phyloP scores from a whole-genome alignment of 2,113 vertebrate genomes.

The Sciurus niger region DNA sequence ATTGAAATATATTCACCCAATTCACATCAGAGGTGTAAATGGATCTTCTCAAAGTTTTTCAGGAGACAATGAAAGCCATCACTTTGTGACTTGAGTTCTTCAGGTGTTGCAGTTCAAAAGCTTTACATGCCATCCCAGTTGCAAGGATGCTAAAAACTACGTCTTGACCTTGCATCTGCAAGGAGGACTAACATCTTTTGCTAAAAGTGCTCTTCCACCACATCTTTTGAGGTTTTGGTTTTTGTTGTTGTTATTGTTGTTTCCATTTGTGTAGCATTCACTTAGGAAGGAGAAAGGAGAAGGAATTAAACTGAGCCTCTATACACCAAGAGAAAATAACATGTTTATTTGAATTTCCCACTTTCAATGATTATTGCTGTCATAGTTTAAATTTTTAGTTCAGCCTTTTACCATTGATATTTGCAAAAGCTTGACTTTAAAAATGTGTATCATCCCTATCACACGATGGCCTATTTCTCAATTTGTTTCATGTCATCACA shows the following conservation, averaged over 20 bases:
- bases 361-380: not conserved
- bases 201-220: slow-evolving; percentile 80
- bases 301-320: slow-evolving; percentile 31
- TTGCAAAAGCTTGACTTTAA: slow-evolving; percentile 40
- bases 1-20: slow-evolving; percentile 87
- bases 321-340: not conserved
- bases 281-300: slow-evolving; percentile 73
- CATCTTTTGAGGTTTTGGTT: slow-evolving; percentile 65
- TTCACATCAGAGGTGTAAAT: slow-evolving; percentile 91
- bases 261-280: slow-evolving; percentile 78
- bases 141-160: slow-evolving; percentile 84
- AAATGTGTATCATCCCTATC: not conserved
- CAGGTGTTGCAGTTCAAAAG: slow-evolving; percentile 82
- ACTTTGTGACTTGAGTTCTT: slow-evolving; percentile 87
- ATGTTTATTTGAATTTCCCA: slow-evolving; percentile 73
- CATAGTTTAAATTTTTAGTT: slow-evolving; percentile 59
- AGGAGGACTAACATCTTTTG: slow-evolving; percentile 79
- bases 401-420: not conserved
- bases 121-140: slow-evolving; percentile 81
- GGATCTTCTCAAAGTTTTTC: slow-evolving; percentile 90
- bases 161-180: slow-evolving; percentile 87
- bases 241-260: slow-evolving; percentile 1
- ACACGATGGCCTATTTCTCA: not conserved
- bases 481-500: slow-evolving; percentile 43
- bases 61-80: slow-evolving; percentile 82